Percentiles rank a stretch among this genome's conserved stretches.
These are phyloP conservation scores for Pangasianodon gigas DNA, from an alignment of 2,113 vertebrate genomes.

Conservation along the genomic window DNA sequence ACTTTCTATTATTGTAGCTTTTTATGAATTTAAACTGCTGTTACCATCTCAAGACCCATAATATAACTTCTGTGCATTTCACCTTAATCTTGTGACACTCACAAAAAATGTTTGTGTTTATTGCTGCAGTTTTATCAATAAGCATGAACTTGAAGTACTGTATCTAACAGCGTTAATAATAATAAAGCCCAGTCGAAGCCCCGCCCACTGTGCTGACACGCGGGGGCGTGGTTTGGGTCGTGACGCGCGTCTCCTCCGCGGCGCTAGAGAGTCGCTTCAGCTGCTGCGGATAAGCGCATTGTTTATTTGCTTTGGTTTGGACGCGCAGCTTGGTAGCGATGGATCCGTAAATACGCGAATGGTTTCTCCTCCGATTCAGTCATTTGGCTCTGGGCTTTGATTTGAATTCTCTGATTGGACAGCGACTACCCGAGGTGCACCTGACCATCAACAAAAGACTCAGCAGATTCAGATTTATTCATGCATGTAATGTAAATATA, in stretches of 20 bases:
- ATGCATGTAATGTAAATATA: neutral
- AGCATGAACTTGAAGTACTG: neutral
- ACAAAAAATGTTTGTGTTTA: neutral
- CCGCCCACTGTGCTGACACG: conserved; percentile 62
- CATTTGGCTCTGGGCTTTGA: too few species aligned
- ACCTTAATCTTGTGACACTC: neutral
- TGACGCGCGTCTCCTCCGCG: conserved; percentile 56
- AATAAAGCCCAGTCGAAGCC: neutral
- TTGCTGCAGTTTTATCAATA: neutral
- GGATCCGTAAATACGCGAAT: neutral
- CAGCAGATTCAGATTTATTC: neutral
- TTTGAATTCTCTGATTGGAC: neutral
- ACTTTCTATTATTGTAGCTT: too few species aligned
- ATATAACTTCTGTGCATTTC: too few species aligned
- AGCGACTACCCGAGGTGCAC: neutral
- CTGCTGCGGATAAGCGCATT: conserved; percentile 36
- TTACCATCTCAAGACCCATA: too few species aligned
- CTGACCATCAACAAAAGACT: conserved; percentile 7
- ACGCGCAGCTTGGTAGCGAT: neutral
- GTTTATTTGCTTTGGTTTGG: conserved; percentile 48
- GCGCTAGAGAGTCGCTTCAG: conserved; percentile 40
- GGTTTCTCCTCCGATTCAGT: neutral
- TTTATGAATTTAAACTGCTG: too few species aligned
- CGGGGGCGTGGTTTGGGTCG: conserved; percentile 41
- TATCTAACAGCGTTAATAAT: neutral